Evolutionary conservation across 2,888 invertebrate genomes (phyloP), one percentile per base, ranked within the genome.

Genomic region (Neelides folsomi): DNA sequence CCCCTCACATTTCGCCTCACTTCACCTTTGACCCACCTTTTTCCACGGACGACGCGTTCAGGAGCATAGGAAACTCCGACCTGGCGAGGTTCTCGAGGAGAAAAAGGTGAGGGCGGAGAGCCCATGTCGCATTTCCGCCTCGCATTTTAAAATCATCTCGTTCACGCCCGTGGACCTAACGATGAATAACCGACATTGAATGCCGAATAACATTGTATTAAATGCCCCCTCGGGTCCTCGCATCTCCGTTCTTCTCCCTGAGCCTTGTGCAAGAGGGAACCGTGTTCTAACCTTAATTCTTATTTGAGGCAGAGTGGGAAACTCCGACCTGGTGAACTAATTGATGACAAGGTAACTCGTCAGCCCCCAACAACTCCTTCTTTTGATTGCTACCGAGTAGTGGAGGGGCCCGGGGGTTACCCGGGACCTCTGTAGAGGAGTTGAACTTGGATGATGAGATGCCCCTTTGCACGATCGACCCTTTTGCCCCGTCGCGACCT

Each of bases 21-120:
- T 36, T 36, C 9, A 9, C 9, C 37, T 12, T 39, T 13, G n/a
- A 39, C 39, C n/a, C 15, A 13, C n/a, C 5, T n/a, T 15, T 48
- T 48, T 38, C 18, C 18, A 39, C 49, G 48, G 35, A 40, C 40
- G 36, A 43, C 43, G 38, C 8, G 15, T 35, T 50, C 43, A 81
- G 86, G 84, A 84, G 77, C 79, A 83, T 82, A 85, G 81, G 75
- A 86, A 87, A 81, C 85, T 89, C 75, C 86, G 89, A 69, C 89
- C 89, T 68, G 89, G 89, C 73, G 89, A 89, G 81, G 84, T 90
- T 73, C 74, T 86, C 77, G 86, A 86, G 76, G 89, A 89, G 73
- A 86, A 83, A 79, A 86, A 87, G 89, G 89, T 90, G 85, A 86
- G 70, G 55, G 35, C 27, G 27, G 27, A 27, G 27, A 27, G 27